Evolutionary conservation across 2,888 invertebrate species (phyloP), one percentile per base, ranked within the genome.

Genomic region (Hymenopus coronatus): DNA sequence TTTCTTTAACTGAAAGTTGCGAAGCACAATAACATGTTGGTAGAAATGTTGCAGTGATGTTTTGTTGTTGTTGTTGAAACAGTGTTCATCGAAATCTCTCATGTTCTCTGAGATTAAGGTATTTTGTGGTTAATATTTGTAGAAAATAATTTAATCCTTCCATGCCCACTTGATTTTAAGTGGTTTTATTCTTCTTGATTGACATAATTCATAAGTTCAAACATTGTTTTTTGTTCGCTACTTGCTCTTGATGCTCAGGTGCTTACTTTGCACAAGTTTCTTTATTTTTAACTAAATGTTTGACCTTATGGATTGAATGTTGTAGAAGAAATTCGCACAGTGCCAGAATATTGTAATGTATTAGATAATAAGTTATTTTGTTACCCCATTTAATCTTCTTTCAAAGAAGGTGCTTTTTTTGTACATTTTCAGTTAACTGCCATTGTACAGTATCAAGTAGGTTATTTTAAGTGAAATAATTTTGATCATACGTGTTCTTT

Each of bases 351-450:
- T 82, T 89, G 88, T 88, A 89, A 88, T 89, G 88, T 88, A 89
- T 84, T 89, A 88, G 30, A 82, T 88, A 88, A 46, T 89, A 88
- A 89, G 88, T 89, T 90, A 89, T 89, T 88, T 90, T 90, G 90
- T 90, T 90, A 90, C 90, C 90, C 87, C 84, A 83, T 82, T 82
- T 40, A 33, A 33, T 40, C 89, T 89, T 88, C 88, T 89, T 89
- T 81, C 9, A 89, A 88, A 40, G 87, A 87, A 88, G 88, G 46
- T 4, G 70, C 33, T n/a, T 86, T 87, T 84, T 88, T 84, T 88
- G 84, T 84, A 87, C 81, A 87, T 87, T 87, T 87, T 81, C 82
- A 88, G 30, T 84, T 88, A 30, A 88, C 84, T 87, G 87, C 84
- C 88, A 81, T 81, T 88, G 88, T 88, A 88, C 85, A 88, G 83